Conservation (phyloP, 1,140 invertebrate genomes). For the Pogonomyrmex barbatus region DNA sequence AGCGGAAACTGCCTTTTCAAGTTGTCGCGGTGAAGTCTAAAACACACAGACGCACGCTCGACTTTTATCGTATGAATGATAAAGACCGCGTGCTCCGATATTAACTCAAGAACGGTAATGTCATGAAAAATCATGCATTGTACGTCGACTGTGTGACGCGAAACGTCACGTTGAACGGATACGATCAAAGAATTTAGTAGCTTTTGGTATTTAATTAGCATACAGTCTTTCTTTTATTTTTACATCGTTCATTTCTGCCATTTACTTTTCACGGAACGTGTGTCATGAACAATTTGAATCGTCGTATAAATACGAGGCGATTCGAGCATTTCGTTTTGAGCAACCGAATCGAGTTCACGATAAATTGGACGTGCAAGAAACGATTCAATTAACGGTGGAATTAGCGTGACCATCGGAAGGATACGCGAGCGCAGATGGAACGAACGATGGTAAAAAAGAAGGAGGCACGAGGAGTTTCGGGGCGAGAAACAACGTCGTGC, state of each 20-base stretch:
- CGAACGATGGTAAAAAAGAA: constrained; percentile 64
- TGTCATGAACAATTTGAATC: neutral
- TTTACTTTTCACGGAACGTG: neutral
- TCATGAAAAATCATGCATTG: neutral
- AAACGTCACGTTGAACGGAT: neutral
- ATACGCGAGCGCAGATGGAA: constrained; percentile 24
- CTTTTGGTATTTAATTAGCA: neutral
- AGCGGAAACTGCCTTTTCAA: constrained; percentile 59
- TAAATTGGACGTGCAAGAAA: constrained; percentile 62
- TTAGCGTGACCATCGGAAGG: constrained; percentile 59
- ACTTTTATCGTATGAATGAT: constrained; percentile 41
- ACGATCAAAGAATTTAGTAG: neutral
- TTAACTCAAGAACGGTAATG: constrained; percentile 23
- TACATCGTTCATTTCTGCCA: neutral
- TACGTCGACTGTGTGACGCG: too few species aligned
- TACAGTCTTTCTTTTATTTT: neutral
- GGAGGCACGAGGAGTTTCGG: neutral
- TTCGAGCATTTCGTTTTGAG: neutral
- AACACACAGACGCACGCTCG: constrained; percentile 12
- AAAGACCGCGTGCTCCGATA: neutral
- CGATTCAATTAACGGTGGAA: constrained; percentile 77
- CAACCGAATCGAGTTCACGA: neutral
- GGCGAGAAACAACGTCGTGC: constrained; percentile 60
- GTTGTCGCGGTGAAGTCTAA: constrained; percentile 54
- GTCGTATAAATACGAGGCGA: neutral